Percentiles rank a stretch among this genome's conserved stretches.
phyloP scores from a whole-genome alignment of 1,140 invertebrate genomes.

The Anoplophora glabripennis region DNA sequence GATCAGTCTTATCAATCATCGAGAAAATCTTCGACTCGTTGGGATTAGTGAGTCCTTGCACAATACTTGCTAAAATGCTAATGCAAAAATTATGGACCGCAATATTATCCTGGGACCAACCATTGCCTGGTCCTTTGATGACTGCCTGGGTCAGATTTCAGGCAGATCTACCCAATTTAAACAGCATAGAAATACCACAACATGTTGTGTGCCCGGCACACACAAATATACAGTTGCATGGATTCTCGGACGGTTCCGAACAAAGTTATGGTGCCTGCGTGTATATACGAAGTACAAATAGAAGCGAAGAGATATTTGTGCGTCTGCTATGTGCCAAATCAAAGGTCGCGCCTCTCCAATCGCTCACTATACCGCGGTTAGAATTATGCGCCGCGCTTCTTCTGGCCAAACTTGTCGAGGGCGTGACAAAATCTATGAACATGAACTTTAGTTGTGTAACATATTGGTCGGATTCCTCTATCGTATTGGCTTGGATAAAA shows the following conservation, averaged over 20 bases:
- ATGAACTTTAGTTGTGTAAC: not conserved
- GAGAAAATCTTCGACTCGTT: conserved; percentile 49
- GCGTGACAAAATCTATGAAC: conserved; percentile 19
- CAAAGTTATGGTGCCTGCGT: conserved; percentile 16
- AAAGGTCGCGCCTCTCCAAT: conserved; percentile 13
- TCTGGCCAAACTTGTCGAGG: conserved; percentile 32
- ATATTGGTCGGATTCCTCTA: conserved; percentile 2
- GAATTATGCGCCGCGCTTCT: conserved; percentile 15
- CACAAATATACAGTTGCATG: conserved; percentile 18
- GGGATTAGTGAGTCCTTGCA: conserved; percentile 44
- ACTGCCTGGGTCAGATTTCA: too few relatives aligned
- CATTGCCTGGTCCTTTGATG: too few relatives aligned
- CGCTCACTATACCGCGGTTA: conserved; percentile 3
- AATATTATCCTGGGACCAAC: too few relatives aligned
- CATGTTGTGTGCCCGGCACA: too few relatives aligned
- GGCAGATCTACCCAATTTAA: too few relatives aligned
- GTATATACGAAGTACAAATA: not conserved
- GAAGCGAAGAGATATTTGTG: not conserved
- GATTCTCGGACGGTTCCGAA: conserved; percentile 9
- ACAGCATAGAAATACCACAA: too few relatives aligned
- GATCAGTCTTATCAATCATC: conserved; percentile 21
- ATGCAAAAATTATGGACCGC: too few relatives aligned
- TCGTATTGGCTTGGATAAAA: conserved; percentile 3
- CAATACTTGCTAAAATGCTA: conserved; percentile 46
- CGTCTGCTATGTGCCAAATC: conserved; percentile 6